Conservation (phyloP, 53 echinoderm and acorn worm genomes). For the Antedon mediterranea region DNA sequence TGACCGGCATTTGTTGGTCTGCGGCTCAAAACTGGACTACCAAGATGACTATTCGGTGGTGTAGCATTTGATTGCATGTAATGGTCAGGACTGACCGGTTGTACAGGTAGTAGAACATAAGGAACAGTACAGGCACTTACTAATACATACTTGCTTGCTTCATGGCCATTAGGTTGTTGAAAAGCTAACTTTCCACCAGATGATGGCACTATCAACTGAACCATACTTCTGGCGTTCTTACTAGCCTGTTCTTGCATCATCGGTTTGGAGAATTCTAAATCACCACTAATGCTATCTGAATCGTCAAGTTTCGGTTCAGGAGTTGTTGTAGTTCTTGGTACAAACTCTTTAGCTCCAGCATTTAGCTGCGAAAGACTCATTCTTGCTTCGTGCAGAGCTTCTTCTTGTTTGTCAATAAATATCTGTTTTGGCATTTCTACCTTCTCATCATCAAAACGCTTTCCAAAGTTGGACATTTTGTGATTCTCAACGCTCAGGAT, state of each 20-base stretch:
- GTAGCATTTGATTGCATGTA: neutral
- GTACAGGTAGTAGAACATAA: neutral
- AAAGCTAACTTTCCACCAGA: neutral
- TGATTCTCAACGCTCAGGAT: neutral
- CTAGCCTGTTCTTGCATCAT: neutral
- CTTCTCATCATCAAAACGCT: neutral
- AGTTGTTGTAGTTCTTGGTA: neutral
- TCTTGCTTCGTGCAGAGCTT: neutral
- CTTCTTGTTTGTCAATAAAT: neutral
- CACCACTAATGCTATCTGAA: neutral
- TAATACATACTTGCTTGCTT: neutral
- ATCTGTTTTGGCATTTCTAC: neutral
- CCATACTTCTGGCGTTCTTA: neutral
- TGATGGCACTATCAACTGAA: neutral
- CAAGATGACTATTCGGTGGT: neutral
- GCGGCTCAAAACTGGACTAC: neutral
- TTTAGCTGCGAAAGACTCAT: neutral
- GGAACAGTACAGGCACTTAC: neutral
- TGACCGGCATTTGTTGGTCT: neutral
- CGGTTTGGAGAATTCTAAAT: neutral
- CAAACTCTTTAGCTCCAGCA: neutral
- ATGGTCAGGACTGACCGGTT: neutral
- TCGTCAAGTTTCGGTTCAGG: neutral
- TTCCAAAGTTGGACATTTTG: neutral
- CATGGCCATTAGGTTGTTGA: neutral